These are phyloP conservation scores for Entomyzon cyanotis DNA, from an alignment of 2,113 vertebrate genomes.

Conservation along the genomic window DNA sequence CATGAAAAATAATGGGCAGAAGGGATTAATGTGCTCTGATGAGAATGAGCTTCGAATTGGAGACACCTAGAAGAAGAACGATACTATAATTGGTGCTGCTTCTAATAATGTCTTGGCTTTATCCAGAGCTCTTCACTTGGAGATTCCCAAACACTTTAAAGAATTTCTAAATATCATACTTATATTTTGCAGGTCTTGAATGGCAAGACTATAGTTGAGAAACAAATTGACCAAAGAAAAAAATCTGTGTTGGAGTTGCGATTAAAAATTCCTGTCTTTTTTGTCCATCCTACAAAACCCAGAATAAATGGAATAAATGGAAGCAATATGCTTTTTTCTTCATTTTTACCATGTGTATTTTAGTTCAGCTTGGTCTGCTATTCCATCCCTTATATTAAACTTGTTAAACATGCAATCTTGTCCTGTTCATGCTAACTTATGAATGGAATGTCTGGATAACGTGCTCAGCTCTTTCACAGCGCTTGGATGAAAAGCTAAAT, in stretches of 20 bases:
- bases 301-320: not conserved
- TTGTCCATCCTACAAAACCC: not conserved
- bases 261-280: not conserved
- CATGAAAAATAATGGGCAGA: not conserved
- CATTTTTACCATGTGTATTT: not conserved
- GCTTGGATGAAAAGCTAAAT: not conserved
- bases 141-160: not conserved
- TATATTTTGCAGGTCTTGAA: not conserved
- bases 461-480: not conserved
- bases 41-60: not conserved
- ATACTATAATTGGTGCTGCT: not conserved
- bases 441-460: not conserved
- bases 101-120: not conserved
- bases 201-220: not conserved
- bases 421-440: not conserved
- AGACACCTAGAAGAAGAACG: not conserved
- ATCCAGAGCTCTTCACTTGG: not conserved
- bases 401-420: not conserved
- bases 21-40: not conserved
- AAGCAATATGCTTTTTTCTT: not conserved
- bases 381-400: not conserved
- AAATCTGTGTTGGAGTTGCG: not conserved
- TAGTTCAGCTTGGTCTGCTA: not conserved
- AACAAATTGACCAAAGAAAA: not conserved
- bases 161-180: not conserved